Evolutionary conservation across 2,113 vertebrate genomes (phyloP).

Genomic region (Xenotilapia caudafasciata): DNA sequence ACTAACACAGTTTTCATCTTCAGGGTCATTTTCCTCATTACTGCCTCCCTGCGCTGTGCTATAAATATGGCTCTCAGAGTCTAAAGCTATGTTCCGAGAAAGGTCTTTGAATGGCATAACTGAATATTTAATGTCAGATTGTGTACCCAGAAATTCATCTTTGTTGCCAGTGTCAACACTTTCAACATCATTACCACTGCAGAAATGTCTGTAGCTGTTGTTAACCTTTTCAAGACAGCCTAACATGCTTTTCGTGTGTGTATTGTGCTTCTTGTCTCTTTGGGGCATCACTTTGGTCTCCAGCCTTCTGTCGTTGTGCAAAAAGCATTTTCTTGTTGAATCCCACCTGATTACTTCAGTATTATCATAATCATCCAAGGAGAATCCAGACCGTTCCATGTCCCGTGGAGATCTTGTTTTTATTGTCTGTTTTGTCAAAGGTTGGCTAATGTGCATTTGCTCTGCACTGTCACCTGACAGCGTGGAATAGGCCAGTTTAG

Average conservation of each 20-base stretch:
- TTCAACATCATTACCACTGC: conserved; percentile 65
- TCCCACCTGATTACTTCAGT: conserved; percentile 77
- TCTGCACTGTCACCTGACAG: conserved; percentile 74
- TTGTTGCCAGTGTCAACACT: conserved; percentile 59
- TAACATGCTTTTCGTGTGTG: conserved; percentile 77
- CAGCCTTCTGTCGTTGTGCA: conserved; percentile 77
- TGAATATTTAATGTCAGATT: conserved; percentile 73
- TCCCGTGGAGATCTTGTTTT: conserved; percentile 70
- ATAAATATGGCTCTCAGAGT: conserved; percentile 78
- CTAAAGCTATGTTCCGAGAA: conserved; percentile 66
- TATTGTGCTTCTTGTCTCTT: conserved; percentile 81
- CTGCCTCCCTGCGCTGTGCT: conserved; percentile 69
- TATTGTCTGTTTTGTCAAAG: conserved; percentile 74
- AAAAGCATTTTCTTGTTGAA: conserved; percentile 78
- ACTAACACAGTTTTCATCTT: conserved; percentile 78
- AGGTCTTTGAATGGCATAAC: conserved; percentile 71
- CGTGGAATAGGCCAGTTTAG: conserved; percentile 77
- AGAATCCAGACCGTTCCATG: conserved; percentile 75
- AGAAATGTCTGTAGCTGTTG: conserved; percentile 71
- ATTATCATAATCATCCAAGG: conserved; percentile 79
- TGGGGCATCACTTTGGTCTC: conserved; percentile 68
- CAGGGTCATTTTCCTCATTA: conserved; percentile 78
- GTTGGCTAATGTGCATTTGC: conserved; percentile 81
- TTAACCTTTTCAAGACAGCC: conserved; percentile 75
- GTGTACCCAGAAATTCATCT: conserved; percentile 62